Conservation (phyloP, 2,113 vertebrate species). For the Cathartes aura region DNA sequence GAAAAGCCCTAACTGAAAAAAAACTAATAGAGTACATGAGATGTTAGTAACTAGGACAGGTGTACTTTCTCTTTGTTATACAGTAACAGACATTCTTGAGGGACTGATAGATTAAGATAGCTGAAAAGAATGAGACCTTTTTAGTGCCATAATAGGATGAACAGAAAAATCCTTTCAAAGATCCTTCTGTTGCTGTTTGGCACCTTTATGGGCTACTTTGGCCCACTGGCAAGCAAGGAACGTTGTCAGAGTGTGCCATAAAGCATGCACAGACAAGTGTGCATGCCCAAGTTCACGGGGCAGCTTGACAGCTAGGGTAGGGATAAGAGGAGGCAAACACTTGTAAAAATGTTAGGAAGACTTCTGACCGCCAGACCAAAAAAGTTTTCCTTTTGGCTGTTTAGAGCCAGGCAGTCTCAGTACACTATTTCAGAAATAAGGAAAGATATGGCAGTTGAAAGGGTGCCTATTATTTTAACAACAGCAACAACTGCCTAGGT, state of each 20-base stretch:
- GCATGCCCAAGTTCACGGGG: rapidly evolving
- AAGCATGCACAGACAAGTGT: background rate
- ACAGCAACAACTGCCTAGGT: background rate
- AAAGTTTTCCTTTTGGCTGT: background rate
- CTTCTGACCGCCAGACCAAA: background rate
- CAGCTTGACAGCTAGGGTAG: background rate
- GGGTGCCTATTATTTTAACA: background rate
- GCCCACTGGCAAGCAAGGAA: background rate
- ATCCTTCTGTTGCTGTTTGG: background rate
- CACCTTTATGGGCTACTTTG: background rate
- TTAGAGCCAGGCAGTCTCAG: background rate
- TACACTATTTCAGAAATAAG: background rate
- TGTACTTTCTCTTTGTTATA: background rate
- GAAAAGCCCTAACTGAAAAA: background rate
- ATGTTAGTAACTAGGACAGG: background rate
- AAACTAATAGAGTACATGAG: background rate
- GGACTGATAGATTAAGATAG: background rate
- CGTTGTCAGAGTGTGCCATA: background rate
- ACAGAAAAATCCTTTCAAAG: background rate
- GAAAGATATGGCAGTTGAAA: background rate
- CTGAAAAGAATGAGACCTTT: background rate
- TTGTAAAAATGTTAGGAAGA: background rate
- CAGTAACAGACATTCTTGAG: background rate
- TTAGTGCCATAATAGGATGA: background rate
- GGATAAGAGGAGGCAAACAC: background rate